Conservation (phyloP, 2,888 invertebrate species). For the Heliconius ethilla region DNA sequence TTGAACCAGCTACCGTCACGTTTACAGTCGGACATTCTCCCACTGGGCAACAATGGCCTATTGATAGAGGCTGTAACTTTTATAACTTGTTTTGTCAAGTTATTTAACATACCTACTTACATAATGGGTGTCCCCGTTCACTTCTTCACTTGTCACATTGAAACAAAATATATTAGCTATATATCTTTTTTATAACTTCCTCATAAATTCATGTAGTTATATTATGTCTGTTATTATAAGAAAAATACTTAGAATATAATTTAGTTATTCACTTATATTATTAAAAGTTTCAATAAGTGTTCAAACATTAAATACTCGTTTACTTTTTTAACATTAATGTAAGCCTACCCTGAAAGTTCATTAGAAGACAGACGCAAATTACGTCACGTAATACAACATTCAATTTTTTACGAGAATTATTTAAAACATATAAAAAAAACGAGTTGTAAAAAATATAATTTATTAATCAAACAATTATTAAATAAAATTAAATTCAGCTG, state of each 20-base stretch:
- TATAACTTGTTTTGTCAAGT: constrained; percentile 16
- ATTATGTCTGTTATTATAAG: neutral
- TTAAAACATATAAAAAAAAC: neutral
- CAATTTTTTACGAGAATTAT: neutral
- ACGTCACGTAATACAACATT: no score
- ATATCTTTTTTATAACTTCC: neutral
- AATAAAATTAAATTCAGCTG: neutral
- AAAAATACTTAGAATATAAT: neutral
- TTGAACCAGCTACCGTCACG: neutral
- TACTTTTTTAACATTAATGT: no score
- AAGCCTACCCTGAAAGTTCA: neutral
- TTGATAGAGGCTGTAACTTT: neutral
- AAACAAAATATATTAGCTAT: constrained; percentile 6
- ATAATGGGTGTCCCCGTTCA: no score
- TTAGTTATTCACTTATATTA: no score
- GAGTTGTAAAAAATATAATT: neutral
- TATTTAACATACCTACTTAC: neutral
- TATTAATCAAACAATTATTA: neutral
- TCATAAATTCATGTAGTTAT: neutral
- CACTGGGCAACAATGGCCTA: neutral
- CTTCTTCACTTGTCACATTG: constrained; percentile 14
- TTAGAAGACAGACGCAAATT: neutral
- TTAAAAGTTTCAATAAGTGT: neutral
- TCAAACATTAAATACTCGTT: no score
- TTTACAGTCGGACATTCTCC: neutral